Evolutionary conservation across 2,888 invertebrate genomes (phyloP), one percentile per base, ranked within the genome.

Genomic region (Byasa hedistus): DNA sequence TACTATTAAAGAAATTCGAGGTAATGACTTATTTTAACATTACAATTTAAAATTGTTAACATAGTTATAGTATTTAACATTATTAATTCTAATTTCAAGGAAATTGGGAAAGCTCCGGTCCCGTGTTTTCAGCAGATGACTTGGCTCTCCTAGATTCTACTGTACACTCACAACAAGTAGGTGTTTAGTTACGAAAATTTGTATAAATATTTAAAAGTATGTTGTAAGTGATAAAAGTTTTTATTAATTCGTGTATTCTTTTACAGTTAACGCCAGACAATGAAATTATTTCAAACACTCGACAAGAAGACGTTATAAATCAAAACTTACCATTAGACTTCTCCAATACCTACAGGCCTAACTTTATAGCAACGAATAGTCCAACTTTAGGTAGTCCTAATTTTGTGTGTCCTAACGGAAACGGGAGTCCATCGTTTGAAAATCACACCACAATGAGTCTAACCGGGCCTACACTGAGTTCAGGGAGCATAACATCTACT

Each of bases 91-190:
- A 54, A 22, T 54, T 61, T 64, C 65, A 57, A 90, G 91, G 87
- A 51, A 90, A 90, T 59, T 91, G 91, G 91, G 82, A 80, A 71
- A 89, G 87, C 74, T 79, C 82, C n/a, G 90, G 89, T 23, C 90
- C 92, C 8, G 87, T 92, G 1, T 92, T 92, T 72, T 92, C 92
- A 21, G 91, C 92, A 23, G 90, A 92, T 76, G 92, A 92, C 69
- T 76, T 92, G 58, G 91, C 92, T 44, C 76, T 92, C 19, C 74
- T 92, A 52, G 92, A 92, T 70, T 84, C 89, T 22, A 78, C 90
- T 56, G 87, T 84, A n/a, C 77, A 82, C 70, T 81, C 87, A 22
- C 87, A 87, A 64, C 83, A 89, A 82, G 87, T 87, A 72, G 44
- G 27, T 55, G 12, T 57, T 39, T 22, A 10, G 21, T 57, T n/a